Conservation (phyloP, 2,888 invertebrate species). For the Polia nebulosa region DNA sequence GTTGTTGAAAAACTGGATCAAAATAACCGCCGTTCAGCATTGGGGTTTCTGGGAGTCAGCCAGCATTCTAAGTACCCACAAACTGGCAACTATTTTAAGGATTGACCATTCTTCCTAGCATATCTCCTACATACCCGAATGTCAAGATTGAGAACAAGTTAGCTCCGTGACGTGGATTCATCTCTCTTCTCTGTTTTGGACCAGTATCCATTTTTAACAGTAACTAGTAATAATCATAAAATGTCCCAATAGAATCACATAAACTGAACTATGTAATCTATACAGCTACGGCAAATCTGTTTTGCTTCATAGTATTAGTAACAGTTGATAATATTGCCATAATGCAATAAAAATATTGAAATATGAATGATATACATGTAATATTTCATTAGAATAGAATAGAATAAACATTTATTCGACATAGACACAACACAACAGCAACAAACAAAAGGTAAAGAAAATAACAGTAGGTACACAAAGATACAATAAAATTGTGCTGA, state of each 20-base stretch:
- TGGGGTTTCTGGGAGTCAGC: too few species aligned
- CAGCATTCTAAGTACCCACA: neutral
- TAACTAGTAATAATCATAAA: slow-evolving; percentile 2
- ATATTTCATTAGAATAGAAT: neutral
- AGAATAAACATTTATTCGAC: too few species aligned
- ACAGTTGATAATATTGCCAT: neutral
- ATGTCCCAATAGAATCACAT: slow-evolving; percentile 8
- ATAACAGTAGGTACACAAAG: too few species aligned
- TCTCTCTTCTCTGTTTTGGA: slow-evolving; percentile 80
- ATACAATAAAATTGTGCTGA: too few species aligned
- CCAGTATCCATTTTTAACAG: slow-evolving; percentile 83
- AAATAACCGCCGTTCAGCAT: neutral
- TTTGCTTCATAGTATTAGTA: neutral
- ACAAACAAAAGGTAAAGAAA: too few species aligned
- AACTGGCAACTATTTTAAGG: neutral
- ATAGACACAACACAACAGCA: too few species aligned
- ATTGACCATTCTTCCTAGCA: neutral
- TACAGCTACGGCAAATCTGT: slow-evolving; percentile 32
- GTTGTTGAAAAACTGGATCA: neutral
- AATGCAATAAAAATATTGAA: neutral
- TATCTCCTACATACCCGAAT: slow-evolving; percentile 87
- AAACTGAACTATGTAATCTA: slow-evolving; percentile 30
- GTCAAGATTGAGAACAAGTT: slow-evolving; percentile 89
- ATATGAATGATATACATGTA: neutral
- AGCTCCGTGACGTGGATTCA: slow-evolving; percentile 89